A percentile compares a stretch with the other conserved stretches of the same genome.
Conservation (phyloP, 1,140 invertebrate genomes). For the Drosophila nigrodunni region DNA sequence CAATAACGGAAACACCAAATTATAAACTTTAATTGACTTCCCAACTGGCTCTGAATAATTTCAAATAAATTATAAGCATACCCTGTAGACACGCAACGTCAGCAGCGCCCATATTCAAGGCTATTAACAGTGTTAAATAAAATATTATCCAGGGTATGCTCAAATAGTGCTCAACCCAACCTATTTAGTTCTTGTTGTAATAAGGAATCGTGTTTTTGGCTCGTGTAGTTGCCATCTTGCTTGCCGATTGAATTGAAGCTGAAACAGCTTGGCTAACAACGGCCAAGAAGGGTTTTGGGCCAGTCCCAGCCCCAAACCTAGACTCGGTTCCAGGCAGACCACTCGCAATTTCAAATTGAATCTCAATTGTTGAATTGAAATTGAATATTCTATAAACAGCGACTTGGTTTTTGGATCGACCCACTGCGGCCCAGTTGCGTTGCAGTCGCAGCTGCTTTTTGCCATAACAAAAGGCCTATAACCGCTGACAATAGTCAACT, state of each 20-base stretch:
- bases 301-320: background rate
- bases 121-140: too few species aligned
- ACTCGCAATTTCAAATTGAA: slow-evolving; percentile 2
- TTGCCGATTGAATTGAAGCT: slow-evolving; percentile 14
- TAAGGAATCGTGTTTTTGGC: background rate
- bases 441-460: slow-evolving; percentile 18
- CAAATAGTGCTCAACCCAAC: background rate
- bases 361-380: background rate
- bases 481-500: background rate
- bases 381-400: background rate
- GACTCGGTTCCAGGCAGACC: background rate
- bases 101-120: background rate
- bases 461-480: slow-evolving; percentile 4
- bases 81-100: background rate
- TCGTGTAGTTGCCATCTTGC: slow-evolving; percentile 12
- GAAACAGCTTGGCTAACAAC: slow-evolving; percentile 57
- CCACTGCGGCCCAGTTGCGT: slow-evolving; percentile 9
- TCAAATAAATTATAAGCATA: background rate
- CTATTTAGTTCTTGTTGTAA: background rate
- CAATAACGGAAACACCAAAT: slow-evolving; percentile 39
- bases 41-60: slow-evolving; percentile 27
- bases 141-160: background rate
- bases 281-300: background rate
- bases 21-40: slow-evolving; percentile 56
- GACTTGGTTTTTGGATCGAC: background rate